These are phyloP conservation scores for Patiria pectinifera DNA, from an alignment of 53 echinoderm and acorn worm species.

Conservation along the genomic window DNA sequence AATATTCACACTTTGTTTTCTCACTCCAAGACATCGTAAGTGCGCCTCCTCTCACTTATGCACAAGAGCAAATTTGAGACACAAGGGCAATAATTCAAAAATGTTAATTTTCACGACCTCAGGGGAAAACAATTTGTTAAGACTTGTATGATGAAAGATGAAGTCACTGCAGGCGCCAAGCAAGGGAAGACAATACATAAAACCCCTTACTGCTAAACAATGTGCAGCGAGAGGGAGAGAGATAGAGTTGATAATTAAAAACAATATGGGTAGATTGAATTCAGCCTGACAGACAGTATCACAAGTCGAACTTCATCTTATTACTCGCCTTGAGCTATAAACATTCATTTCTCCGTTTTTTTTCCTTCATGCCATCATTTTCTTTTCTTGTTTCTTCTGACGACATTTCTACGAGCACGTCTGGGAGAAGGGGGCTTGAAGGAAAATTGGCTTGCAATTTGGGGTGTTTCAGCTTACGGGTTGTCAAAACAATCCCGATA, in stretches of 20 bases:
- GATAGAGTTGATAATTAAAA: neutral
- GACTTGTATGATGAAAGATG: neutral
- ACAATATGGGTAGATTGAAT: neutral
- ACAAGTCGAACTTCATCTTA: neutral
- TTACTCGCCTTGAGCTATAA: neutral
- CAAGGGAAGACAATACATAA: neutral
- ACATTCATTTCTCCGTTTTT: neutral
- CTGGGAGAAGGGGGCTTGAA: neutral
- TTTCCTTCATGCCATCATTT: neutral
- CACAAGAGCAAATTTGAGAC: too few relatives aligned
- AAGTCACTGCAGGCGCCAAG: neutral
- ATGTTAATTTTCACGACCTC: neutral
- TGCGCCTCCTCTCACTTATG: too few relatives aligned
- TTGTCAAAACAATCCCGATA: neutral
- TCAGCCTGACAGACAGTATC: slow-evolving; percentile 20
- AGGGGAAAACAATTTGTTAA: neutral
- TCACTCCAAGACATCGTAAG: too few relatives aligned
- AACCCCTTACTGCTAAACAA: neutral
- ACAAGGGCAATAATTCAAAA: too few relatives aligned
- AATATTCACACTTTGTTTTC: too few relatives aligned
- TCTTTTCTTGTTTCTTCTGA: neutral
- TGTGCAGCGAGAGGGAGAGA: neutral
- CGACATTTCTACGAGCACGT: neutral
- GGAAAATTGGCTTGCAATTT: slow-evolving; percentile 1
- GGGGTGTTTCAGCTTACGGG: slow-evolving; percentile 32